Evolutionary conservation across 1,140 invertebrate genomes (phyloP), one percentile per base, ranked within the genome.

Genomic region (Lepidurus packardi): DNA sequence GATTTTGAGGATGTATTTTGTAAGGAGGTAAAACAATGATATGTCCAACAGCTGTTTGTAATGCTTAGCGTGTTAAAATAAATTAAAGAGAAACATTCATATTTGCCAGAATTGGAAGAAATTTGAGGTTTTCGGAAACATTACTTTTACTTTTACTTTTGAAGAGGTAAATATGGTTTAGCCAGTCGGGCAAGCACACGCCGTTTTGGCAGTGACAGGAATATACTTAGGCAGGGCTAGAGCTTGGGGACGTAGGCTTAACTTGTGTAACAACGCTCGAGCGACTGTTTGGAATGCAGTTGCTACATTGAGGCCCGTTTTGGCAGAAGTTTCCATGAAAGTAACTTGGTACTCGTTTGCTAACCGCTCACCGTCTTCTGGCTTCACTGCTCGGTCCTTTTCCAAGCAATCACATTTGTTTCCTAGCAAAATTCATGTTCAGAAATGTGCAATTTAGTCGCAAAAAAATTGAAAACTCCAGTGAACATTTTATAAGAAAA

Each of bases 341-440:
- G 85, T 83, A 7, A 88, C 86, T 79, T 85, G 84, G 82, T 87
- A 86, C 82, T 88, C 87, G 16, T 80, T 73, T 3, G 81, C 82
- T 41, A 83, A 79, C 10, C 78, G 43, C 77, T 81, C 91, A 7
- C 93, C 93, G 83, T 94, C 92, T 85, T 95, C 93, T 81, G 89
- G 87, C 84, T 90, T 88, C 80, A 95, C 90, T 80, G 90, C 88
- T 47, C 93, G 87, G 78, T 94, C 92, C 75, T 88, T 86, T 13
- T 65, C 53, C 1, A 21, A 65, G 81, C 90, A 89, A 21, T 80
- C 81, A 81, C 89, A 91, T 87, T 94, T 95, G 88, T 95, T 94
- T 81, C 93, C 93, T 94, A 85, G 76, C 86, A 80, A 25, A 47
- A 80, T 77, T 79, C 24, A 24, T 75, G 9, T 73, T n/a, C 53